Evolutionary conservation across 2,113 vertebrate genomes (phyloP).

Genomic region (Nyctereutes procyonoides): DNA sequence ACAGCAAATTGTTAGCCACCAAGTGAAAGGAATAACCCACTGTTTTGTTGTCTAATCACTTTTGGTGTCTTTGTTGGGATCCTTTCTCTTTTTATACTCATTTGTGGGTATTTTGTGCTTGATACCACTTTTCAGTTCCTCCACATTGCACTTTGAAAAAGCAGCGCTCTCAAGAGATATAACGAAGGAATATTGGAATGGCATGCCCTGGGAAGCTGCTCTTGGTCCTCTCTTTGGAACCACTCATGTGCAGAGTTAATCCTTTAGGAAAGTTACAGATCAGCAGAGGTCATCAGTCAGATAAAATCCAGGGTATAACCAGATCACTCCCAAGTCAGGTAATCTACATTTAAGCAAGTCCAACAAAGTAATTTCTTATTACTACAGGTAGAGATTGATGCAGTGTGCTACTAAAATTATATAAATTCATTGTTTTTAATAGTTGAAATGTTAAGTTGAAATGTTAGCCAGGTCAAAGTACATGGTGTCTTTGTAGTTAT

Average conservation of each 20-base stretch:
- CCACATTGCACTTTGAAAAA: slow-evolving; percentile 19
- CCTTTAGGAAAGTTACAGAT: slow-evolving; percentile 1
- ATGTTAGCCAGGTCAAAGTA: slow-evolving; percentile 4
- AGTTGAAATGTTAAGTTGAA: slow-evolving; percentile 27
- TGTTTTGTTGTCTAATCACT: slow-evolving; percentile 5
- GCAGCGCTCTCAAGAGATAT: background rate
- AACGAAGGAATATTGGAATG: background rate
- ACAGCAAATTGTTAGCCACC: background rate
- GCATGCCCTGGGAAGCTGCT: background rate
- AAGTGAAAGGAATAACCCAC: slow-evolving; percentile 47
- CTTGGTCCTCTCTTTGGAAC: background rate
- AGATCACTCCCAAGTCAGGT: slow-evolving; percentile 37
- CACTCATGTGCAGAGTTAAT: background rate
- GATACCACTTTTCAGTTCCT: background rate
- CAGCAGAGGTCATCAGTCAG: slow-evolving; percentile 30
- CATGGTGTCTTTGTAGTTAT: background rate
- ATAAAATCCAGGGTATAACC: slow-evolving; percentile 17
- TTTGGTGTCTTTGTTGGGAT: background rate
- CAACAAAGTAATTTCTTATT: background rate
- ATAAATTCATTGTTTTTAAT: slow-evolving; percentile 35
- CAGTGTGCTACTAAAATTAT: slow-evolving; percentile 1
- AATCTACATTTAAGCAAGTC: background rate
- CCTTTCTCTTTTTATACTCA: slow-evolving; percentile 41
- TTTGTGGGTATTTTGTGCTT: background rate
- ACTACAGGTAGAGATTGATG: background rate